Evolutionary conservation across 2,888 invertebrate species (phyloP).

Genomic region (Gasteruption jaculator): DNA sequence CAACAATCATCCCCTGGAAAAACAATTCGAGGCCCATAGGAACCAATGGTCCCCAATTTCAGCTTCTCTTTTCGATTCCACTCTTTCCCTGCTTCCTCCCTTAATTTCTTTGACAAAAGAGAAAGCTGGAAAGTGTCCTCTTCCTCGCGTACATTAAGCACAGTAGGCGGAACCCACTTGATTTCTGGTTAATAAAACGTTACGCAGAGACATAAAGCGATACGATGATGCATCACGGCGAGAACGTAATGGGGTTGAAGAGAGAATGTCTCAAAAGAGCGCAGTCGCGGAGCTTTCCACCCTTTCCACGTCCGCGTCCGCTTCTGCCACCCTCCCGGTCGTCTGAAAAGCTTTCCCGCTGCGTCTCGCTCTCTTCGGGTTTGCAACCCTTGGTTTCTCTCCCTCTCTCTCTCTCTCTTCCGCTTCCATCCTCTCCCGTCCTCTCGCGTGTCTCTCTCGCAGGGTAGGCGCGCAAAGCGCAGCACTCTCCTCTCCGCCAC

Average conservation of each 20-base stretch:
- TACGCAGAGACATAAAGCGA: conserved; percentile 39
- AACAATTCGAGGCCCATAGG: no score
- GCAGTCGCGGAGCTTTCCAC: conserved; percentile 39
- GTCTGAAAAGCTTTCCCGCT: not conserved
- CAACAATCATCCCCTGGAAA: no score
- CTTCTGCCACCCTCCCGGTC: no score
- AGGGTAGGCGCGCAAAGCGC: no score
- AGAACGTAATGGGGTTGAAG: conserved; percentile 37
- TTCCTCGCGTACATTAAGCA: not conserved
- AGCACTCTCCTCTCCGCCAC: not conserved
- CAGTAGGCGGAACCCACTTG: conserved; percentile 23
- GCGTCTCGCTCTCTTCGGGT: not conserved
- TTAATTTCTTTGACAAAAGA: no score
- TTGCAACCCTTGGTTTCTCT: not conserved
- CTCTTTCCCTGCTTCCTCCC: not conserved
- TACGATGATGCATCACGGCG: conserved; percentile 37
- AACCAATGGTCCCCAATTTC: no score
- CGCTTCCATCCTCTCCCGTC: not conserved
- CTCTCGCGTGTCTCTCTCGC: no score
- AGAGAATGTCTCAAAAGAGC: conserved; percentile 35
- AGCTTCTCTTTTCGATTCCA: not conserved
- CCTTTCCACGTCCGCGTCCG: conserved; percentile 30
- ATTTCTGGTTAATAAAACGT: conserved; percentile 43
- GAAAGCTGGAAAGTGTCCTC: not conserved
- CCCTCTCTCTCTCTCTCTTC: conserved; percentile 4